These are phyloP conservation scores for Diploscapter pachys DNA, from an alignment of 1,140 invertebrate genomes.

Conservation along the genomic window DNA sequence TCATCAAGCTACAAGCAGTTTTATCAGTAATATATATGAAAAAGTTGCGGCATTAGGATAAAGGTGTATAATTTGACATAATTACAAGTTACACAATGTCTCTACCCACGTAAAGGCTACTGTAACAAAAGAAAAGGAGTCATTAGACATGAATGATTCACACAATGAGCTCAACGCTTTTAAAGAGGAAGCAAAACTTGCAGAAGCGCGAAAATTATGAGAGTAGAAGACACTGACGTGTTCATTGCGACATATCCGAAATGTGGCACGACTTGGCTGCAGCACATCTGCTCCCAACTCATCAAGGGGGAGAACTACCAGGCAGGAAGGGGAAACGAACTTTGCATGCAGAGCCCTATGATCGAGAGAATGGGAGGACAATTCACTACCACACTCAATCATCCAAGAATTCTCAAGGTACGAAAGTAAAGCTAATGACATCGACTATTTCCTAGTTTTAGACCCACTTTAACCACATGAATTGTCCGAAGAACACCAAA, in stretches of 20 bases:
- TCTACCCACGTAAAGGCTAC: background rate
- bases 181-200: background rate
- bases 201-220: constrained; percentile 44
- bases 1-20: background rate
- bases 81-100: background rate
- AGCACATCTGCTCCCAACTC: constrained; percentile 57
- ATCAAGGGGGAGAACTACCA: constrained; percentile 44
- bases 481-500: constrained; percentile 46
- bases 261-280: constrained; percentile 59
- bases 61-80: background rate
- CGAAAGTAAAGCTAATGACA: background rate
- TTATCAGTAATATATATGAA: background rate
- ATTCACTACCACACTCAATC: constrained; percentile 42
- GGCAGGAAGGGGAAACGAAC: constrained; percentile 52
- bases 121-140: background rate
- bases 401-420: constrained; percentile 51
- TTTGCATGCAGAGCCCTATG: constrained; percentile 53
- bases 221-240: constrained; percentile 44
- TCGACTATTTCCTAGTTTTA: background rate
- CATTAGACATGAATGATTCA: background rate
- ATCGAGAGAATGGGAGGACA: constrained; percentile 56
- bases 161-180: background rate
- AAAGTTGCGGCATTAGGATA: background rate
- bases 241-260: constrained; percentile 58
- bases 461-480: constrained; percentile 52